A percentile compares a stretch with the other conserved stretches of the same genome.
Evolutionary conservation across 2,797 vertebrate genomes (phyloP).

Genomic region (Coregonus suidteri): DNA sequence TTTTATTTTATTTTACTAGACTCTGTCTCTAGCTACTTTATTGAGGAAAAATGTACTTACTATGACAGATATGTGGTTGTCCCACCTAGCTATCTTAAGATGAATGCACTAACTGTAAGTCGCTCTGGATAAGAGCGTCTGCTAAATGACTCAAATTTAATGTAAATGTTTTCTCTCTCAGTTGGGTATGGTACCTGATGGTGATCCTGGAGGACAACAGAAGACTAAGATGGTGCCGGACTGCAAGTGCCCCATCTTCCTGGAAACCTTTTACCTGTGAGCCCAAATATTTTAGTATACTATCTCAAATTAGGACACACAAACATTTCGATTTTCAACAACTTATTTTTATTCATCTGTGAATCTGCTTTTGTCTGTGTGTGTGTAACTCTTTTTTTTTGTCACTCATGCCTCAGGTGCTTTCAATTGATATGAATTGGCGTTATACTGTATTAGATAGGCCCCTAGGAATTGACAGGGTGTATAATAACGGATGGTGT

Average conservation of each 20-base stretch:
- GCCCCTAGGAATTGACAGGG: background rate
- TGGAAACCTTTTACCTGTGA: conserved; percentile 74
- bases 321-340: too few species aligned
- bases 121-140: too few species aligned
- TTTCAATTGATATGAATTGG: background rate
- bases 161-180: conserved; percentile 32
- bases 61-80: too few species aligned
- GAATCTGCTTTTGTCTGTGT: background rate
- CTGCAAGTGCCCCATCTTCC: conserved; percentile 71
- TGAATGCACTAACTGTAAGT: too few species aligned
- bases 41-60: too few species aligned
- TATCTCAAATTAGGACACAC: background rate
- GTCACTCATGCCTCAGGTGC: background rate
- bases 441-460: background rate
- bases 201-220: conserved; percentile 54
- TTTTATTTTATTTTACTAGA: too few species aligned
- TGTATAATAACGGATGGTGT: background rate
- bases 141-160: too few species aligned
- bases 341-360: background rate
- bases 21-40: too few species aligned
- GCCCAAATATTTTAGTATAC: conserved; percentile 13
- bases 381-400: background rate
- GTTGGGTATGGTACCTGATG: conserved; percentile 71
- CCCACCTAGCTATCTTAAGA: too few species aligned
- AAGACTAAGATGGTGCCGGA: conserved; percentile 69